A percentile compares a stretch with the other conserved stretches of the same genome.
phyloP scores from a whole-genome alignment of 2,888 invertebrate genomes.

The Hirtodrosophila duncani region DNA sequence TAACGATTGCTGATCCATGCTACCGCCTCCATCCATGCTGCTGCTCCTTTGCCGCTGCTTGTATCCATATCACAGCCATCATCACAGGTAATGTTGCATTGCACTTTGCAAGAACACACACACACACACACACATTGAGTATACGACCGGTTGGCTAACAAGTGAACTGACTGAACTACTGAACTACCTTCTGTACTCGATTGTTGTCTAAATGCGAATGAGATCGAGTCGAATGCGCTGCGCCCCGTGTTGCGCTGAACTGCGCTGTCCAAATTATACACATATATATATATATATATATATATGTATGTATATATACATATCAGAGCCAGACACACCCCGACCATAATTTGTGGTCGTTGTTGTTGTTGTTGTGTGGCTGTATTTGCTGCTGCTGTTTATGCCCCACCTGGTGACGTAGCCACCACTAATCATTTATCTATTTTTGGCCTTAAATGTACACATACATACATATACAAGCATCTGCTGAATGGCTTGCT shows the following conservation, averaged over 20 bases:
- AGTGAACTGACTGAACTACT: conserved; percentile 17
- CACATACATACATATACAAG: conserved; percentile 48
- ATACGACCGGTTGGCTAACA: conserved; percentile 1
- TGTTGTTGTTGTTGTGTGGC: conserved; percentile 10
- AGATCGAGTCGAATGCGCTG: conserved; percentile 42
- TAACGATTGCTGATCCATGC: conserved; percentile 40
- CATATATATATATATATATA: conserved; percentile 1
- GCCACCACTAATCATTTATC: conserved; percentile 61
- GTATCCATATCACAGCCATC: conserved; percentile 2
- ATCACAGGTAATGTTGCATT: conserved; percentile 40
- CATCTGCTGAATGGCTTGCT: conserved; percentile 54
- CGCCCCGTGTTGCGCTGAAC: conserved; percentile 37
- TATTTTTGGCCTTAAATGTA: conserved; percentile 61
- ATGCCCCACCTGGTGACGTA: conserved; percentile 68
- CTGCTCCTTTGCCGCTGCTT: conserved; percentile 25
- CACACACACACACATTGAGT: too few relatives aligned
- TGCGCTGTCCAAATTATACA: conserved; percentile 22
- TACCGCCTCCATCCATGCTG: conserved; percentile 8
- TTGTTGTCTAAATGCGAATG: conserved; percentile 58
- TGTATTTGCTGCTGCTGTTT: conserved; percentile 1
- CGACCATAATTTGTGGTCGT: conserved; percentile 31
- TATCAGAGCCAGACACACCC: conserved; percentile 31
- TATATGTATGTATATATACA: not conserved
- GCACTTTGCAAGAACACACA: conserved; percentile 40
- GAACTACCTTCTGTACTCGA: conserved; percentile 50